Base-by-base conservation (phyloP, 2,888 invertebrate species). In the Drosophila emarginata region DNA sequence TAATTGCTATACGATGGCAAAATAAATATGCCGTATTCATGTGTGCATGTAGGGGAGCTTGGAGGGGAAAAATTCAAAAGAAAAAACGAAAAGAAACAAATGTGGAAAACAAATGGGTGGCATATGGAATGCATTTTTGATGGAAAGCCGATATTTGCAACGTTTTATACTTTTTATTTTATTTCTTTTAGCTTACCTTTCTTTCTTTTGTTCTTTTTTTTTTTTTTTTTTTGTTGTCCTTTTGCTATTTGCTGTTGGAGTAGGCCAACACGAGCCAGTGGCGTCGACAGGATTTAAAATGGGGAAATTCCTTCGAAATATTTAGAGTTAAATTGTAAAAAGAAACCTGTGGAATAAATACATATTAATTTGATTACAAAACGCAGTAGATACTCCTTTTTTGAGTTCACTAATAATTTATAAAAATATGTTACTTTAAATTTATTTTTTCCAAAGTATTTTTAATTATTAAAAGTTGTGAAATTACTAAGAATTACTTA, bases 21-120 rank as follows among this genome's bases (percentile, higher is more conserved):
- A 51, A 39, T 37, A 9, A 15, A 15, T 37, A 40, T 62, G 84
- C 51, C 82, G 53, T 26, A 65, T 28, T 67, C 65, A 50, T 79
- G 67, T 53, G 67, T 64, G 76, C 70, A 18, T 52, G 60, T 57
- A 64, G 65, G 36, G 39, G 40, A 52, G 32, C 36, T 21, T 54
- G 64, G 11, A 37, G 37, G 36, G 57, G 57, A 57, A 39, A 56
- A 56, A 21, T 32, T 9, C 32, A 12, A 36, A 56, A 56, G 37
- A 12, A 36, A 37, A 32, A 37, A 21, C 12, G 18, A 57, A 18
- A 12, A 57, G 18, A 37, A 56, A 7, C 12, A 56, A 21, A 56
- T 36, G 18, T 56, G 56, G 56, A 14, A 57, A 57, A 39, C 36
- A 57, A 57, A 23, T 57, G 57, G 57, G 39, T 23, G 57, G 57